Evolutionary conservation across 2,888 invertebrate species (phyloP).

Genomic region (Xestia c-nigrum): DNA sequence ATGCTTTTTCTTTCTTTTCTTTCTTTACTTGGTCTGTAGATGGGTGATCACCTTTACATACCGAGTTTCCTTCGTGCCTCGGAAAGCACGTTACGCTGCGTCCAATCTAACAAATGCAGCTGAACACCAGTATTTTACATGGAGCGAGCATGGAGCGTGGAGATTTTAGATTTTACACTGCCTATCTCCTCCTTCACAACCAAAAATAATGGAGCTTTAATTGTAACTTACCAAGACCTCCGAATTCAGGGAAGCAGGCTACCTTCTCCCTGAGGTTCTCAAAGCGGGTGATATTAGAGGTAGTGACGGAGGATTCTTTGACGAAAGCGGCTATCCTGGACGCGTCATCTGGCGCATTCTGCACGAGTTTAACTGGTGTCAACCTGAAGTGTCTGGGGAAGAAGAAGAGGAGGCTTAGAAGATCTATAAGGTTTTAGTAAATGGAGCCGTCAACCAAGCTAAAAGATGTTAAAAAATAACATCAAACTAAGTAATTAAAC

Average conservation of each 20-base stretch:
- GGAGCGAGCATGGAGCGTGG: not conserved
- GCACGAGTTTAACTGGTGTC: constrained; percentile 90
- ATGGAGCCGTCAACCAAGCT: too few relatives aligned
- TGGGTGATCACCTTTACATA: too few relatives aligned
- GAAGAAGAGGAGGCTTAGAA: not conserved
- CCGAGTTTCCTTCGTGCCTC: too few relatives aligned
- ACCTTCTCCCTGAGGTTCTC: constrained; percentile 89
- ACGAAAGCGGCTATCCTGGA: constrained; percentile 90
- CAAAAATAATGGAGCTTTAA: not conserved
- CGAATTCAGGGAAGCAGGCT: constrained; percentile 93
- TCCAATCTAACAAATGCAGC: not conserved
- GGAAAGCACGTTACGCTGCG: too few relatives aligned
- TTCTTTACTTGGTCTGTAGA: too few relatives aligned
- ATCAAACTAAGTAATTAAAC: too few relatives aligned
- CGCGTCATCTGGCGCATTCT: constrained; percentile 86
- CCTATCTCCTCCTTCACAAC: not conserved
- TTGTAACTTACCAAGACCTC: constrained; percentile 90
- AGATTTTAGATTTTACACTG: too few relatives aligned
- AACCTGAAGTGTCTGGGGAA: constrained; percentile 89
- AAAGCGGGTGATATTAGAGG: constrained; percentile 84
- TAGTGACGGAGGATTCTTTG: constrained; percentile 72
- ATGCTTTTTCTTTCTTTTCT: too few relatives aligned
- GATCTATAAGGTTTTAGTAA: not conserved
- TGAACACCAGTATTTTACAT: not conserved
- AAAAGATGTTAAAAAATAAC: too few relatives aligned